Evolutionary conservation across 2,113 vertebrate species (phyloP).

Genomic region (Hippoglossus stenolepis): DNA sequence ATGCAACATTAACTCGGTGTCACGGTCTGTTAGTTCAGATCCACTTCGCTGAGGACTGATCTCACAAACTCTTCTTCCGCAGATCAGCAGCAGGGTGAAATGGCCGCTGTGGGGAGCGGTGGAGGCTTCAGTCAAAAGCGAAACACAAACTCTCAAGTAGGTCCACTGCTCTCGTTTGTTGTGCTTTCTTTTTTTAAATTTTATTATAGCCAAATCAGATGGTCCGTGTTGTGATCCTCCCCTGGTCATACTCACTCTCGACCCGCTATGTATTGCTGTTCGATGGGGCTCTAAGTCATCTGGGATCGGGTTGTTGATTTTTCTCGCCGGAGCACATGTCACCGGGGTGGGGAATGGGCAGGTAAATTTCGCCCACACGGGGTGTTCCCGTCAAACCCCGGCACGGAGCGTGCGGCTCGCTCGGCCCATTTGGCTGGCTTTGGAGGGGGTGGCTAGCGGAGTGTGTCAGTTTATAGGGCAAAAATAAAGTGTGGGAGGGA

Average conservation of each 20-base stretch:
- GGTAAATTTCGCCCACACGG: slow-evolving; percentile 80
- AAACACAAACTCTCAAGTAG: slow-evolving; percentile 81
- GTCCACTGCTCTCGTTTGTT: slow-evolving; percentile 27
- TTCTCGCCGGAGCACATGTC: slow-evolving; percentile 80
- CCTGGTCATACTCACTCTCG: no score
- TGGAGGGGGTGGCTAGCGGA: slow-evolving; percentile 79
- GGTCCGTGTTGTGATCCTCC: no score
- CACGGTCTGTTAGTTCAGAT: not conserved
- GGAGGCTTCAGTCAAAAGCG: slow-evolving; percentile 81
- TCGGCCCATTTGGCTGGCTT: slow-evolving; percentile 83
- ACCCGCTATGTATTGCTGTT: not conserved
- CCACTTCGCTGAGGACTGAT: slow-evolving; percentile 35
- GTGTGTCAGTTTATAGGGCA: slow-evolving; percentile 81
- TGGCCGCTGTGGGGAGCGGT: slow-evolving; percentile 81
- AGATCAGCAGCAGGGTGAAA: slow-evolving; percentile 85
- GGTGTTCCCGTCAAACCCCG: slow-evolving; percentile 81
- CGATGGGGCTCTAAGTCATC: no score
- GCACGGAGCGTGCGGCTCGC: slow-evolving; percentile 64
- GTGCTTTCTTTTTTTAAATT: no score
- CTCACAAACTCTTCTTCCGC: slow-evolving; percentile 69
- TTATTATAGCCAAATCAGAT: not conserved
- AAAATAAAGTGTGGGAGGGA: slow-evolving; percentile 79
- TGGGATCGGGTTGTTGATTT: slow-evolving; percentile 71
- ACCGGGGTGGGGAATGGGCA: slow-evolving; percentile 79
- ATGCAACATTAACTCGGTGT: not conserved